phyloP scores from a whole-genome alignment of 2,797 vertebrate species.

The Phataginus tricuspis region DNA sequence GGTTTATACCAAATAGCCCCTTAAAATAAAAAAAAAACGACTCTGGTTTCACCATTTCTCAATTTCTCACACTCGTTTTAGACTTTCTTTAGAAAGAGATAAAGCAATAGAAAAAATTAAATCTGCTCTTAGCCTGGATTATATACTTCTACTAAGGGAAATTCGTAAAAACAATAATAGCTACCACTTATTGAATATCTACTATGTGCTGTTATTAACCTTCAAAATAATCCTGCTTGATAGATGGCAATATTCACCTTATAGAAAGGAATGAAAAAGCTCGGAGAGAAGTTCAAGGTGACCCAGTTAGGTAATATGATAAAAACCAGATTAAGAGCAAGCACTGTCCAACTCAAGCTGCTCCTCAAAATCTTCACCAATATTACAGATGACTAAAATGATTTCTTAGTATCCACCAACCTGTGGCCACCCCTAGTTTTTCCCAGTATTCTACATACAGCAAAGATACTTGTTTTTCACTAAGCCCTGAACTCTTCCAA shows the following conservation, averaged over 20 bases:
- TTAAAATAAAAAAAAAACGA: background rate
- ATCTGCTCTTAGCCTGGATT: background rate
- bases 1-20: background rate
- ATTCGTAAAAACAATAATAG: background rate
- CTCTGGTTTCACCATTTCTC: background rate
- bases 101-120: slow-evolving; percentile 44
- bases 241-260: background rate
- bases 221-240: slow-evolving; percentile 18
- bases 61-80: background rate
- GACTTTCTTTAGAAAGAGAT: slow-evolving; percentile 1
- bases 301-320: background rate
- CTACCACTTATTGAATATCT: background rate
- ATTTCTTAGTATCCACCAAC: background rate
- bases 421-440: background rate
- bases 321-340: background rate
- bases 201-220: background rate
- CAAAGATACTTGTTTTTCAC: background rate
- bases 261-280: background rate
- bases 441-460: background rate
- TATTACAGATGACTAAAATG: background rate
- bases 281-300: background rate
- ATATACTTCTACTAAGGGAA: background rate
- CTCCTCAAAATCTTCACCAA: background rate
- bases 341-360: background rate
- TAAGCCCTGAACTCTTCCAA: background rate